phyloP scores from a whole-genome alignment of 2,888 invertebrate genomes.

The Tetragonisca angustula region DNA sequence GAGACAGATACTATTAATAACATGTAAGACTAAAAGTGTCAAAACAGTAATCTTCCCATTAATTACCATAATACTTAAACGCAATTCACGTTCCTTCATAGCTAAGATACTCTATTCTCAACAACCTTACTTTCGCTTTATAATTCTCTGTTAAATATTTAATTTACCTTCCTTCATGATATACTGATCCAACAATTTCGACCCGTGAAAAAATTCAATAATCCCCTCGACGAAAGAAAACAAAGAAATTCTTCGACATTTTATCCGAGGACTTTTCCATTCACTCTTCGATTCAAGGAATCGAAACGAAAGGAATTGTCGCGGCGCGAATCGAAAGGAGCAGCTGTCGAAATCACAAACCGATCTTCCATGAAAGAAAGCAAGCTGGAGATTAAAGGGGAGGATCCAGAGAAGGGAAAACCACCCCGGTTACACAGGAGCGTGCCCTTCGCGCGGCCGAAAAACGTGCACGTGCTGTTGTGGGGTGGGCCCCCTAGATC shows the following conservation, averaged over 20 bases:
- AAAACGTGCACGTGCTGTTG: slow-evolving; percentile 59
- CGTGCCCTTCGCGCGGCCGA: slow-evolving; percentile 31
- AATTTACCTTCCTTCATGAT: not conserved
- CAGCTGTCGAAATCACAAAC: slow-evolving; percentile 61
- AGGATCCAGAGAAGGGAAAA: slow-evolving; percentile 36
- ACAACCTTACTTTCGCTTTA: not conserved
- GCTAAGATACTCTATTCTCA: not conserved
- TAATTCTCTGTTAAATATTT: not conserved
- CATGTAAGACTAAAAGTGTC: too few relatives aligned
- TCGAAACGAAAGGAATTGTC: slow-evolving; percentile 18
- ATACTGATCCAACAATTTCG: not conserved
- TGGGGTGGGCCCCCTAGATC: slow-evolving; percentile 23
- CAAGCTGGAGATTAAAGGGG: slow-evolving; percentile 49
- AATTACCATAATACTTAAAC: too few relatives aligned
- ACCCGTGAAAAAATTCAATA: not conserved
- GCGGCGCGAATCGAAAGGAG: slow-evolving; percentile 42
- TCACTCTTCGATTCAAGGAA: not conserved
- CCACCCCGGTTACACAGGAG: slow-evolving; percentile 17
- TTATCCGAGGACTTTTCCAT: not conserved
- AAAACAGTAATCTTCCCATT: too few relatives aligned
- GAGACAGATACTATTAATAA: too few relatives aligned
- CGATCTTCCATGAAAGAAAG: slow-evolving; percentile 44
- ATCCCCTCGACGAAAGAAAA: not conserved
- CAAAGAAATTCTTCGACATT: not conserved
- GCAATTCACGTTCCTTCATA: not conserved